Evolutionary conservation across 1,140 invertebrate genomes (phyloP).

Genomic region (Bombus cullumanus): DNA sequence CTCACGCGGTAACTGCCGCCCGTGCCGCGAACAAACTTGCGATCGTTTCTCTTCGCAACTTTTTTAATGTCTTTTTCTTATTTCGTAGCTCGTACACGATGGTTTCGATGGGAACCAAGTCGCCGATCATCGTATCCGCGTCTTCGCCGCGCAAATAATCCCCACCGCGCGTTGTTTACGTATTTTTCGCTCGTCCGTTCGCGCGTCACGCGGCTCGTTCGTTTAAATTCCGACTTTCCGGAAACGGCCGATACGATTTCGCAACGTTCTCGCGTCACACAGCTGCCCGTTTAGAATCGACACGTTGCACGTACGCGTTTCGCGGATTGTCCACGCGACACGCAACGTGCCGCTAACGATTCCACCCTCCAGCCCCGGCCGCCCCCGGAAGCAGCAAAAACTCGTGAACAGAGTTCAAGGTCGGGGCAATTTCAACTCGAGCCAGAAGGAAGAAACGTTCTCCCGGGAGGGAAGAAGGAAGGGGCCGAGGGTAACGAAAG

Average conservation of each 20-base stretch:
- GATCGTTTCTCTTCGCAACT: background rate
- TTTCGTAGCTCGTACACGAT: background rate
- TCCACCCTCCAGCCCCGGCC: background rate
- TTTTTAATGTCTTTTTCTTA: too few species aligned
- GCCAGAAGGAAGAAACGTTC: constrained; percentile 23
- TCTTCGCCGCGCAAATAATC: too few species aligned
- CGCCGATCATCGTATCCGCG: too few species aligned
- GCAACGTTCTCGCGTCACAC: background rate
- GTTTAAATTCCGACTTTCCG: background rate
- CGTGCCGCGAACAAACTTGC: background rate
- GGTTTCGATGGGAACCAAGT: too few species aligned
- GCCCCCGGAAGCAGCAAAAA: background rate
- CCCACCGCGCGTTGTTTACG: background rate
- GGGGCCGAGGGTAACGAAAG: background rate
- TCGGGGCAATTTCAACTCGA: constrained; percentile 38
- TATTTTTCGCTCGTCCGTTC: background rate
- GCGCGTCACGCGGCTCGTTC: accelerated
- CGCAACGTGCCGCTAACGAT: background rate
- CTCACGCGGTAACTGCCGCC: background rate
- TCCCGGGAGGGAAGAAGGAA: background rate
- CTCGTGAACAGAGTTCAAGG: constrained; percentile 39
- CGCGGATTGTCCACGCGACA: background rate
- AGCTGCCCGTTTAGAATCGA: background rate
- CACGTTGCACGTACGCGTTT: background rate
- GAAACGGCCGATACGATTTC: background rate